Base-by-base conservation (phyloP, 2,113 vertebrate genomes). In the Oryzias curvinotus region DNA sequence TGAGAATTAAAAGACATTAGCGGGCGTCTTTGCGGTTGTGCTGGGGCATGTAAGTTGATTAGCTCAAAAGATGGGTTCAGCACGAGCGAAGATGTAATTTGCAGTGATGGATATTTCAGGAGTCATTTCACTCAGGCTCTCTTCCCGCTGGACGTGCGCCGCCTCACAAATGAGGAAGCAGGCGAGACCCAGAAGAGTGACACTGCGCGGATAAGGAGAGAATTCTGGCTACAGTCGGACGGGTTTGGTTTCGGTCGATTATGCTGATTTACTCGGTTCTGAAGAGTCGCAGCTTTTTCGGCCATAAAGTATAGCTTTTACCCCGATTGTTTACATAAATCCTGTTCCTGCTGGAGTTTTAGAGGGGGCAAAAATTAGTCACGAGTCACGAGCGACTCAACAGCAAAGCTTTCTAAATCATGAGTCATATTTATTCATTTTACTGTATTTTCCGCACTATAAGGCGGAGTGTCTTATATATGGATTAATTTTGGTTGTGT, bases 1-100 rank as follows among this genome's bases (percentile, higher is more conserved):
- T 80, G 71, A 84, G 88, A 89, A 89, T 86, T 83, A 87, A 87
- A 89, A 85, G 77, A 88, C 81, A 90, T 87, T 86, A 89, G 80
- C 80, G 70, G 77, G 72, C 70, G 28, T 73, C 79, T 83, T 71
- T 57, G 65, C 84, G 74, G 80, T 71, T 73, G 75, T 73, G 76
- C 68, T 47, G 66, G 77, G 79, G 75, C 69, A 79, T 80, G 81
- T 81, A 79, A 85, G 83, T 85, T 86, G 77, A 91, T 88, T 89
- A 87, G 76, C 60, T 69, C 71, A 81, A 85, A 87, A 85, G 76
- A 76, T 67, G 57, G 70, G 85, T 84, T 84, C 81, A 84, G 70
- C 73, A 64, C 66, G 66, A 79, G 62, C 75, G 75, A 77, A 79
- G 77, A 69, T 78, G 82, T 81, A 77, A 87, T 87, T 77, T 86